Percentiles rank a stretch among this genome's conserved stretches.
phyloP scores from a whole-genome alignment of 1,140 invertebrate species.

The Aphis gossypii region DNA sequence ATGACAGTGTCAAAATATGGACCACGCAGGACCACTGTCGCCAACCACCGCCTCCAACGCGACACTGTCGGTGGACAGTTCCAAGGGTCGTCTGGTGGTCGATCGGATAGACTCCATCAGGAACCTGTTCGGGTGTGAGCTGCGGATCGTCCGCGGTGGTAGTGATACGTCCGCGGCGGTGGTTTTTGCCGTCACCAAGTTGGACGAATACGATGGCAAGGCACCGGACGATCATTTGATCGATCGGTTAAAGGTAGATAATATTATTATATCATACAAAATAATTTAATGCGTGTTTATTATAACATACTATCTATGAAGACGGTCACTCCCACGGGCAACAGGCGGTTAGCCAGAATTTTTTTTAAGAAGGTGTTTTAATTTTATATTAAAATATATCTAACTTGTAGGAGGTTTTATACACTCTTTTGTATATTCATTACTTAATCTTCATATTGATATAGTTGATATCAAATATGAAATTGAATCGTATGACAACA shows the following conservation, averaged over 20 bases:
- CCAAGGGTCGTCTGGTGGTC: conserved; percentile 45
- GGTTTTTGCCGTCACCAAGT: conserved; percentile 21
- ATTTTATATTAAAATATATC: no score
- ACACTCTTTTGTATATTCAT: no score
- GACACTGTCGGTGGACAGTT: conserved; percentile 28
- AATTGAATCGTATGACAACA: no score
- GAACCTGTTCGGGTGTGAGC: conserved; percentile 47
- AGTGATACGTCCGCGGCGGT: not conserved
- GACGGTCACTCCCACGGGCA: no score
- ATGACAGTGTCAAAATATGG: conserved; percentile 20
- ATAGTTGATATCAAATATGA: no score
- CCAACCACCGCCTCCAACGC: not conserved
- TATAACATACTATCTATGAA: no score
- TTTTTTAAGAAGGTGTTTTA: no score
- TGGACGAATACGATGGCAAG: conserved; percentile 27
- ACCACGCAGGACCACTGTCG: not conserved
- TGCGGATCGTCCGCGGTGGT: not conserved
- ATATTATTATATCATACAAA: not conserved
- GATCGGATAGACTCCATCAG: conserved; percentile 45
- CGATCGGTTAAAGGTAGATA: conserved; percentile 30
- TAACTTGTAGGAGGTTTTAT: no score
- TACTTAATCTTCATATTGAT: no score
- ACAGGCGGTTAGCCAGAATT: no score
- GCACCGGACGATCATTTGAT: conserved; percentile 13
- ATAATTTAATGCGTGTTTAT: not conserved